These are phyloP conservation scores for Helicoverpa armigera DNA, from an alignment of 1,140 invertebrate genomes.

Conservation along the genomic window DNA sequence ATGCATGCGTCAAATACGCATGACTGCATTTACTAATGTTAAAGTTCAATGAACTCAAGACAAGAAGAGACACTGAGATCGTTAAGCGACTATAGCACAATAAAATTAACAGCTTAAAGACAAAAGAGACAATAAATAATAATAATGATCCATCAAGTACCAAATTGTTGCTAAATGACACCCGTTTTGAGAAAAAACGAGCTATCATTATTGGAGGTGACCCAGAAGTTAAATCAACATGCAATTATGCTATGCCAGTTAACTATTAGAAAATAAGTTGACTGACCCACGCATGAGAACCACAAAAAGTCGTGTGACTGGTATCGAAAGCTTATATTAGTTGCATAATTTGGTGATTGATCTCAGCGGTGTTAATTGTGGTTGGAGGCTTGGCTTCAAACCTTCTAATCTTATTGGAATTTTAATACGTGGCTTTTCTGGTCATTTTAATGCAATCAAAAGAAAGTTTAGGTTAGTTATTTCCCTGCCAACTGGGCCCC, in stretches of 20 bases:
- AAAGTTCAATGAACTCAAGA: background rate
- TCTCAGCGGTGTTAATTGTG: background rate
- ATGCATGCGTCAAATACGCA: background rate
- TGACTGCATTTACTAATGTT: background rate
- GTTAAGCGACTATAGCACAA: background rate
- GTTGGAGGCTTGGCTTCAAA: constrained; percentile 26
- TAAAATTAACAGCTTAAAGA: background rate
- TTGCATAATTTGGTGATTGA: constrained; percentile 33
- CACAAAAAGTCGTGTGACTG: constrained; percentile 26
- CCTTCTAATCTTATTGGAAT: no score
- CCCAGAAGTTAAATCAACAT: constrained; percentile 3
- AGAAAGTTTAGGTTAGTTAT: no score
- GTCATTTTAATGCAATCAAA: no score
- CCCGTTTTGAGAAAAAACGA: background rate
- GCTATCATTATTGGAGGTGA: background rate
- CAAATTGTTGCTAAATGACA: background rate
- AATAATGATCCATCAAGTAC: background rate
- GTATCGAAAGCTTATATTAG: constrained; percentile 1
- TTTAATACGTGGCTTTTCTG: no score
- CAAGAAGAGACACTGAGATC: background rate
- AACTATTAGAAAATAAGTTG: constrained; percentile 24
- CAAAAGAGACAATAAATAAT: background rate
- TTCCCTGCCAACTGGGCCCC: no score
- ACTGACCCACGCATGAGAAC: background rate
- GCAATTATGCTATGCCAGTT: constrained; percentile 5